These are phyloP conservation scores for Sakesphorus luctuosus DNA, from an alignment of 2,113 vertebrate species.

Conservation along the genomic window DNA sequence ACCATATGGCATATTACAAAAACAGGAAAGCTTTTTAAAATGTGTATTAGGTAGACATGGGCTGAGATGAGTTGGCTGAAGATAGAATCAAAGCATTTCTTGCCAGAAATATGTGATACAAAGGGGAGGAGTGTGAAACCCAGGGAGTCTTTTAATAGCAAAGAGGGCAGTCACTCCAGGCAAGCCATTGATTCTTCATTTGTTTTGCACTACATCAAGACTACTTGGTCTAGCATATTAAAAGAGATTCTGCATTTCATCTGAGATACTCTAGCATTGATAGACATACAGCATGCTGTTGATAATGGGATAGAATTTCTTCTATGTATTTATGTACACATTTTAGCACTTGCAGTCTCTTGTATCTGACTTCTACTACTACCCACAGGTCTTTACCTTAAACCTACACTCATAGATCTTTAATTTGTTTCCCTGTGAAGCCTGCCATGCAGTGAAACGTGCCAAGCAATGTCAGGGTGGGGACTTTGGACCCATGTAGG, in stretches of 20 bases:
- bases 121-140: background rate
- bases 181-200: conserved; percentile 20
- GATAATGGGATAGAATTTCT: background rate
- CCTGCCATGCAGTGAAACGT: background rate
- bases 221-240: background rate
- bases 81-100: background rate
- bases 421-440: background rate
- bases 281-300: background rate
- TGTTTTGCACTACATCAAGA: conserved; percentile 13
- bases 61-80: background rate
- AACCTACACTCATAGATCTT: background rate
- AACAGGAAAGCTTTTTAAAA: background rate
- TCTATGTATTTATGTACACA: background rate
- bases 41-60: background rate
- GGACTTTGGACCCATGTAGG: background rate
- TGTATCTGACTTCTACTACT: background rate
- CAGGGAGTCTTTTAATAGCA: background rate
- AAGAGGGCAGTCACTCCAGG: background rate
- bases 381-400: background rate
- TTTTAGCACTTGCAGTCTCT: background rate
- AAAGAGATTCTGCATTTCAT: background rate
- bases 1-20: background rate
- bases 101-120: background rate
- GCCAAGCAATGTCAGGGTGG: background rate
- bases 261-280: background rate